A percentile compares a stretch with the other conserved stretches of the same genome.
phyloP scores from a whole-genome alignment of 2,888 invertebrate genomes.

The Xestia c-nigrum region DNA sequence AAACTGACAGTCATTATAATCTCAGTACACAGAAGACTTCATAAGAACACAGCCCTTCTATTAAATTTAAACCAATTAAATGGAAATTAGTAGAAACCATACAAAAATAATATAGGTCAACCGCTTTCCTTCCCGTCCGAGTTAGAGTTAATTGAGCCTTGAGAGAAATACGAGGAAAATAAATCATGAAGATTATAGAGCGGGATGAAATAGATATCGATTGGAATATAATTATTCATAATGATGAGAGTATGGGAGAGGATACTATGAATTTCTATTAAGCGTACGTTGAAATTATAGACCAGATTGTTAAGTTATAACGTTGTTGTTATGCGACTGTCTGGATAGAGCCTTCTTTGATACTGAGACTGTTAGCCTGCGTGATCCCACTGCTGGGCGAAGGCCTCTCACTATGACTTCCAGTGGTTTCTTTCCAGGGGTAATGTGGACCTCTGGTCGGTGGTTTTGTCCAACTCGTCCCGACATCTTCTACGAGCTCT shows the following conservation, averaged over 20 bases:
- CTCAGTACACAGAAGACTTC: neutral
- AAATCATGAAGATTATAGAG: neutral
- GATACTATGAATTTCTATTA: neutral
- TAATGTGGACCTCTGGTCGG: too few species aligned
- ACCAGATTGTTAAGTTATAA: neutral
- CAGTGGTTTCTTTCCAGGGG: too few species aligned
- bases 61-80: neutral
- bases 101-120: slow-evolving; percentile 1
- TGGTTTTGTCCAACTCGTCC: too few species aligned
- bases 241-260: neutral
- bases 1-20: neutral
- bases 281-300: neutral
- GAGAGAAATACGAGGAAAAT: slow-evolving; percentile 5
- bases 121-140: slow-evolving; percentile 19
- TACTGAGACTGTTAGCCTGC: too few species aligned
- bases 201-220: neutral
- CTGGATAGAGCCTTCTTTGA: neutral
- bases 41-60: neutral
- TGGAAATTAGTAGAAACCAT: neutral
- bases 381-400: too few species aligned
- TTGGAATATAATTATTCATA: slow-evolving; percentile 20
- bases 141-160: slow-evolving; percentile 8
- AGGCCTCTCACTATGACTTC: too few species aligned
- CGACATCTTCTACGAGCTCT: too few species aligned
- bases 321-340: too few species aligned